Base-by-base conservation (phyloP, 1,140 invertebrate genomes). In the Ganaspis sp. region DNA sequence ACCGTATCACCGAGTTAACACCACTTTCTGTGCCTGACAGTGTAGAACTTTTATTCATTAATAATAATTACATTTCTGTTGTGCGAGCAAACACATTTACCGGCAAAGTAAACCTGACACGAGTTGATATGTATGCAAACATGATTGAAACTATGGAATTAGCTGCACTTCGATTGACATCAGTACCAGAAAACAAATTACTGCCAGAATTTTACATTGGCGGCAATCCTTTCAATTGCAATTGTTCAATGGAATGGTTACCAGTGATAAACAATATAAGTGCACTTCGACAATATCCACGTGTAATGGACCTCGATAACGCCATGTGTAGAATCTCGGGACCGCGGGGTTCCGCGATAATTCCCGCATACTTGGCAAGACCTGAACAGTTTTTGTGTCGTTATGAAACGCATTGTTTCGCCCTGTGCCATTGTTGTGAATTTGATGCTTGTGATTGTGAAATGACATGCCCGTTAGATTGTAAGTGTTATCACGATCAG, bases 401-500 rank as follows among this genome's bases (percentile, higher is more conserved):
- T 72, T 98, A 98, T 91, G 95, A 96, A 83, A 96, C 96, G 40
- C 97, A 98, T 90, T 98, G 97, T 91, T 98, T 98, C 90, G 95
- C 97, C 17, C 91, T 98, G 64, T 98, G 97, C 87, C 96, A 97
- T 84, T 98, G 97, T 90, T 98, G 97, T 87, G 97, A 98, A 83
- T 98, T 97, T 87, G 97, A 98, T 87, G 97, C 96, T 69, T 98
- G 97, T 89, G 97, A 98, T 89, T 98, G 97, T 90, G 96, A 98
- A 91, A 98, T 98, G 96, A 97, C 95, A 4, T 98, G 97, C 85
- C 97, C 97, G 1, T 93, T 94, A 78, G 97, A 97, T 86, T 98
- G 97, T 91, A 95, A 95, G 76, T 98, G 97, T 87, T 98, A 97
- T 89, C 95, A 97, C 90, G 97, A 98, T 85, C 95, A 96, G 87